A percentile compares a stretch with the other conserved stretches of the same genome.
Conservation (phyloP, 1,140 invertebrate species). For the Coptotermes formosanus region DNA sequence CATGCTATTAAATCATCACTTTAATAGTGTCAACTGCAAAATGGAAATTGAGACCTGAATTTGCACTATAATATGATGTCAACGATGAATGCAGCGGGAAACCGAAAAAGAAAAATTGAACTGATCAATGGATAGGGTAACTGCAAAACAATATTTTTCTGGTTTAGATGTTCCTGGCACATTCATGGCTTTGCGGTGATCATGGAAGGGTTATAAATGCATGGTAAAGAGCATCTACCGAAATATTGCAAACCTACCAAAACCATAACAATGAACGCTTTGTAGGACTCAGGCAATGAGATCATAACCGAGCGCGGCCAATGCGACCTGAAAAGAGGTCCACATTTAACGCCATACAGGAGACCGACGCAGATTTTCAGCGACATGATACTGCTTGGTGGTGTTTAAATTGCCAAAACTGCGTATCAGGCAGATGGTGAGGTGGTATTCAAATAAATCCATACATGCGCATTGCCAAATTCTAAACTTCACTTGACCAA, state of each 20-base stretch:
- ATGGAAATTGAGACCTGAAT: slow-evolving; percentile 9
- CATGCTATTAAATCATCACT: slow-evolving; percentile 17
- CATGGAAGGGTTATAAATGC: slow-evolving; percentile 11
- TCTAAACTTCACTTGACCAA: too few relatives aligned
- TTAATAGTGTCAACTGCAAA: slow-evolving; percentile 1
- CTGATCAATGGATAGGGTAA: slow-evolving; percentile 6
- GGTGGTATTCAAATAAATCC: too few relatives aligned
- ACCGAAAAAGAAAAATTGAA: background rate
- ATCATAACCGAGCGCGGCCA: background rate
- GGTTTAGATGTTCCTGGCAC: background rate
- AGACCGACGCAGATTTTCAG: background rate
- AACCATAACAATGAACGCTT: background rate
- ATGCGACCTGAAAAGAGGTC: too few relatives aligned
- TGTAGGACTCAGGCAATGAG: background rate
- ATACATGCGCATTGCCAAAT: too few relatives aligned
- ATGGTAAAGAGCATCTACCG: background rate
- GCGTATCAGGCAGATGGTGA: too few relatives aligned
- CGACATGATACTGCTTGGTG: background rate
- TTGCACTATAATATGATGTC: slow-evolving; percentile 12
- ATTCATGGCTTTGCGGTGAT: slow-evolving; percentile 5
- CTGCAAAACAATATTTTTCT: background rate
- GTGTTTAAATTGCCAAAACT: too few relatives aligned
- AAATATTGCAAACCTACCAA: background rate
- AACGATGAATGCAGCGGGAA: background rate
- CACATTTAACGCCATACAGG: too few relatives aligned